phyloP scores from a whole-genome alignment of 2,888 invertebrate genomes.

The Protonemura montana region DNA sequence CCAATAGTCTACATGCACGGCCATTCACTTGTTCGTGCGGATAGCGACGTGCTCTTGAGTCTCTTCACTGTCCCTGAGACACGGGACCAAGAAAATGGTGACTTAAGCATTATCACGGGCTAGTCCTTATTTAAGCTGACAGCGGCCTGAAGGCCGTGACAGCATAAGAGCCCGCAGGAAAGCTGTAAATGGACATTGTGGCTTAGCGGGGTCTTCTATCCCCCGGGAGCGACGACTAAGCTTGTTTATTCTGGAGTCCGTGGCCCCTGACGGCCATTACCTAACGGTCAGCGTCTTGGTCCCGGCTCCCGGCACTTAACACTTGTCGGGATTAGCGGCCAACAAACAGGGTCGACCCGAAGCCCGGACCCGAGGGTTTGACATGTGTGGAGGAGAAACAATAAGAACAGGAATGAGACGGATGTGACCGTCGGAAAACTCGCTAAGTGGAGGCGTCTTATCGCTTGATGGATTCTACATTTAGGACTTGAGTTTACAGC shows the following conservation, averaged over 20 bases:
- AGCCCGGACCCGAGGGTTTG: too few relatives aligned
- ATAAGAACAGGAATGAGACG: too few relatives aligned
- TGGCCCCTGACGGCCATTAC: slow-evolving; percentile 24
- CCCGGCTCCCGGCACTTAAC: not conserved
- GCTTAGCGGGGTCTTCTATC: slow-evolving; percentile 18
- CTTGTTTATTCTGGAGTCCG: slow-evolving; percentile 35
- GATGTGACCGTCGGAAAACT: too few relatives aligned
- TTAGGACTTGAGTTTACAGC: too few relatives aligned
- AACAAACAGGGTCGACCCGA: too few relatives aligned
- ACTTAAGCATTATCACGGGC: slow-evolving; percentile 4
- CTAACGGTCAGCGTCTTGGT: slow-evolving; percentile 37
- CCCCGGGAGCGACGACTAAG: slow-evolving; percentile 24
- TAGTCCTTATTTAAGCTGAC: slow-evolving; percentile 32
- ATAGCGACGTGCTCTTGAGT: not conserved
- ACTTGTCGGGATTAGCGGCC: not conserved
- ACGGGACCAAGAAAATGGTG: not conserved
- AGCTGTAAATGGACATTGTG: slow-evolving; percentile 47
- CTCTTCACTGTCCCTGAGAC: not conserved
- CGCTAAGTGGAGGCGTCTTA: too few relatives aligned
- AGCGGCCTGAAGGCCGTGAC: slow-evolving; percentile 22
- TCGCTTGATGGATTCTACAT: too few relatives aligned
- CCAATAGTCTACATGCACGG: too few relatives aligned
- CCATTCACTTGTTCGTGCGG: too few relatives aligned
- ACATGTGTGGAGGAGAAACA: too few relatives aligned
- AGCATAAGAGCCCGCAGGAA: slow-evolving; percentile 9